Evolutionary conservation across 2,888 invertebrate genomes (phyloP), one percentile per base, ranked within the genome.

Genomic region (Boloria euphrosyne): DNA sequence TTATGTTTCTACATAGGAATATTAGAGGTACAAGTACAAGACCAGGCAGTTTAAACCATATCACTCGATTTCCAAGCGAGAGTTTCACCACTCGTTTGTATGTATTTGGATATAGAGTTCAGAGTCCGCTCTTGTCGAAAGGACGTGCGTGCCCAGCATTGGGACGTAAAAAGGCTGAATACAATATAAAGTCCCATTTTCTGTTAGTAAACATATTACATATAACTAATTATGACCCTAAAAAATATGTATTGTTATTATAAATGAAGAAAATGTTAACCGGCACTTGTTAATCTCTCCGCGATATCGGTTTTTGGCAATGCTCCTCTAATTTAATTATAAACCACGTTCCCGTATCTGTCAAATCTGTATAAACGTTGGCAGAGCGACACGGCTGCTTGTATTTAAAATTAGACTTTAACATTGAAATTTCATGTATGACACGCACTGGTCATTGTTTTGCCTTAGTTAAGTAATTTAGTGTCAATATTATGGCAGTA

Each of bases 251-350:
- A 7, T 38, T 38, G 31, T 10, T 44, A 57, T 0, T n/a, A 57
- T 44, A 22, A 57, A 57, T 22, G 22, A 46, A 7, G 22, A 22
- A 22, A 46, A 46, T 44, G 44, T 57, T 22, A 22, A 46, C 27
- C 13, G 44, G 14, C 46, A 46, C n/a, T 22, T 38, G 65, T 31
- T 49, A 62, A 62, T 64, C 54, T 46, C 50, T 67, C 70, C 71
- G 38, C 3, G 59, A 38, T 7, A 50, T 59, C 55, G 71, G 83
- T 81, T 89, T 89, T 90, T 91, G 91, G 90, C 90, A 90, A 81
- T 89, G 90, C 74, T 82, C 84, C 83, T 85, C 86, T 83, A 84
- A 85, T 89, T 85, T 89, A 90, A 88, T 86, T 88, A 85, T 90
- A 90, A 84, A 85, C 80, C 79, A 79, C 83, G 84, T 86, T 78